Evolutionary conservation across 2,888 invertebrate species (phyloP).

Genomic region (Diloba caeruleocephala): DNA sequence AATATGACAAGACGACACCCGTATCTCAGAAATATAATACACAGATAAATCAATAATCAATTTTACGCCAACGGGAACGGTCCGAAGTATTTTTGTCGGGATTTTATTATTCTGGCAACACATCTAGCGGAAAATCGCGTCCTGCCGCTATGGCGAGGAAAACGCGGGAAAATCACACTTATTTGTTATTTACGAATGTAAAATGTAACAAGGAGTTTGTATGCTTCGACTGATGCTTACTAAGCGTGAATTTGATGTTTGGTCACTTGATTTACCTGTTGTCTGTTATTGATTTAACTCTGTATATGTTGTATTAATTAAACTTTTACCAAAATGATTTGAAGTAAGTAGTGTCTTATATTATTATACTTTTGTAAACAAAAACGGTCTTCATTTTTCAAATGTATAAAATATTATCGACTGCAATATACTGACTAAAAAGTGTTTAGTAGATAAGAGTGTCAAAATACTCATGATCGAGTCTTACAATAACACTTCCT

Average conservation of each 20-base stretch:
- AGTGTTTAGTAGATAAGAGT: too few species aligned
- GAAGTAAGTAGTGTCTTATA: too few species aligned
- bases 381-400: too few species aligned
- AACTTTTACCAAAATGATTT: too few species aligned
- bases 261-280: conserved; percentile 43
- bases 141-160: conserved; percentile 63
- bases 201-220: conserved; percentile 59
- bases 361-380: too few species aligned
- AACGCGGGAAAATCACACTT: conserved; percentile 70
- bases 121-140: conserved; percentile 84
- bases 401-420: too few species aligned
- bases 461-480: too few species aligned
- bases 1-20: conserved; percentile 57
- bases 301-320: conserved; percentile 1
- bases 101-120: conserved; percentile 80
- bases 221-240: conserved; percentile 57
- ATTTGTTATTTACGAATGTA: conserved; percentile 66
- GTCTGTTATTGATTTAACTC: conserved; percentile 23
- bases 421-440: too few species aligned
- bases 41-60: conserved; percentile 86
- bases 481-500: background rate
- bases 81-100: conserved; percentile 73
- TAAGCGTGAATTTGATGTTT: conserved; percentile 43
- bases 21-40: conserved; percentile 56
- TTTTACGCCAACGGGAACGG: conserved; percentile 80